phyloP scores from a whole-genome alignment of 53 echinoderm and acorn worm species.

The Echinarachnius parma region DNA sequence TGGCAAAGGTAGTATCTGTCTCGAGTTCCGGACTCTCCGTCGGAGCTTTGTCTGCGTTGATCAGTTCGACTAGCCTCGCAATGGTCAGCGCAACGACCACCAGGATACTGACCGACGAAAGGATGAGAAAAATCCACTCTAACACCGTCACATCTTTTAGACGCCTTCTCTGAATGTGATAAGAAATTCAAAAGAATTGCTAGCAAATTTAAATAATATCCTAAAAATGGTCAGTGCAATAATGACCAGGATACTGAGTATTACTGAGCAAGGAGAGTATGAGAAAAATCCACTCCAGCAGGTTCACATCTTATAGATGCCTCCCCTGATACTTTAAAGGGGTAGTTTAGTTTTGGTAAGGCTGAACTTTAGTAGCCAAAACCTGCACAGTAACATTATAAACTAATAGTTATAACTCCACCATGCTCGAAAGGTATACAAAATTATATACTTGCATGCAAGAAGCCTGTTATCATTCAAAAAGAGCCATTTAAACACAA shows the following conservation, averaged over 20 bases:
- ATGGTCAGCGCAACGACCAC: constrained; percentile 73
- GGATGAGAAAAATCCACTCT: constrained; percentile 64
- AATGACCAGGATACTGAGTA: constrained; percentile 71
- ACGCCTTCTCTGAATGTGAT: constrained; percentile 53
- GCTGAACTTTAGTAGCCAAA: too few species aligned
- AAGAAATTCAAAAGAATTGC: not conserved
- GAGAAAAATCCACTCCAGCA: constrained; percentile 63
- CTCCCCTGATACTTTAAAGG: too few species aligned
- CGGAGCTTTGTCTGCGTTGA: not conserved
- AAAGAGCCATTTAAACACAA: too few species aligned
- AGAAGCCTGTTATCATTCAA: too few species aligned
- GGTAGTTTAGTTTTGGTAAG: too few species aligned
- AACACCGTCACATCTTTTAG: constrained; percentile 46
- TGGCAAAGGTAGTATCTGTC: constrained; percentile 38
- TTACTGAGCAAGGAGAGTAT: constrained; percentile 48
- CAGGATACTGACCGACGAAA: constrained; percentile 63
- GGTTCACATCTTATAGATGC: constrained; percentile 47
- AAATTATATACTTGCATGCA: too few species aligned
- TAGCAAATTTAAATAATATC: constrained; percentile 1
- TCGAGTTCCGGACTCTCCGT: not conserved
- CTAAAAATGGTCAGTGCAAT: constrained; percentile 69
- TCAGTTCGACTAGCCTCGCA: constrained; percentile 44
- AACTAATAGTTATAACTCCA: too few species aligned
- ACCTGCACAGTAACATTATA: too few species aligned
- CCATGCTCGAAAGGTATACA: too few species aligned